These are phyloP conservation scores for Ceuthmochares aereus DNA, from an alignment of 2,113 vertebrate species.

Conservation along the genomic window DNA sequence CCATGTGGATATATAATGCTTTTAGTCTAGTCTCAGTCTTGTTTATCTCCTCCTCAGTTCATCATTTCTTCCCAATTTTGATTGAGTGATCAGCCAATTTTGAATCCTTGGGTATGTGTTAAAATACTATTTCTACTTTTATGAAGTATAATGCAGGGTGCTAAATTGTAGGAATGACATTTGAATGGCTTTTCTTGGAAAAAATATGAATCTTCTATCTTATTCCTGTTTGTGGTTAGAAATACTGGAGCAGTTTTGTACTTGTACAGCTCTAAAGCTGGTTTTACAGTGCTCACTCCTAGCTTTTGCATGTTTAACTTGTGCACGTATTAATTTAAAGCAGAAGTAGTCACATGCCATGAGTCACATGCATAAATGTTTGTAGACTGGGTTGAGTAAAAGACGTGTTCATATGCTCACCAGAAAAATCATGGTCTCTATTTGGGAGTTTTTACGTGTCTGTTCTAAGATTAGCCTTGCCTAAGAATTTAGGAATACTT, in stretches of 20 bases:
- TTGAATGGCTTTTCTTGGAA: not conserved
- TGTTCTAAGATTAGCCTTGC: constrained; percentile 38
- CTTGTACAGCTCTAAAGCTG: not conserved
- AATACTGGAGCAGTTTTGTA: not conserved
- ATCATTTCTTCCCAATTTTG: not conserved
- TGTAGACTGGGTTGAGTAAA: not conserved
- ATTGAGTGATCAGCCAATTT: constrained; percentile 1
- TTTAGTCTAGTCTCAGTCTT: not conserved
- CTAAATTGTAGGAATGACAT: constrained; percentile 4
- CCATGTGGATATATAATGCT: not conserved
- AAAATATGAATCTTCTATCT: not conserved
- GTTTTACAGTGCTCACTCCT: not conserved
- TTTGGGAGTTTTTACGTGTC: not conserved
- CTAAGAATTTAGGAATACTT: constrained; percentile 12
- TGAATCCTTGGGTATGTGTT: not conserved
- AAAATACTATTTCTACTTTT: constrained; percentile 31
- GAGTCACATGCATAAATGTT: not conserved
- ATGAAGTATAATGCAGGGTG: not conserved
- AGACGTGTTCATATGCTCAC: not conserved
- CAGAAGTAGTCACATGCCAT: not conserved
- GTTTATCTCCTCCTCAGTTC: not conserved
- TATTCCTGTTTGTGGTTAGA: not conserved
- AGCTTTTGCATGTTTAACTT: not conserved
- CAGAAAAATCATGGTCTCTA: not conserved
- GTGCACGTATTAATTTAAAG: not conserved